Evolutionary conservation across 2,797 vertebrate genomes (phyloP), one percentile per base, ranked within the genome.

Genomic region (Distichodus sexfasciatus): DNA sequence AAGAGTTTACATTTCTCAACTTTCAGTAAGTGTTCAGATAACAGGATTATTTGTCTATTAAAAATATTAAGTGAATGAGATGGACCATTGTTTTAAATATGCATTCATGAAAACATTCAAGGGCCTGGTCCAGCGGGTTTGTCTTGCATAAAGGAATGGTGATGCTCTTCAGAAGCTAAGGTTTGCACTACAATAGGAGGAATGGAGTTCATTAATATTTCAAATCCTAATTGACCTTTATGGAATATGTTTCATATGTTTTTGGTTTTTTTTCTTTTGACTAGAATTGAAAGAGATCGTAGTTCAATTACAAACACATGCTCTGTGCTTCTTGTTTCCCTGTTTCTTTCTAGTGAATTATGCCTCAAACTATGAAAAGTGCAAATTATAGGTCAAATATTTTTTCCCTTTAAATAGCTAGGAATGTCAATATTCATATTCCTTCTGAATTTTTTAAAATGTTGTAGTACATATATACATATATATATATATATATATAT

Each of bases 321-420:
- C 48, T 43, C 36, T 38, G 48, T 19, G 2, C 12, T 62, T 55
- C 19, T 35, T 57, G 36, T 50, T 57, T 58, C 4, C 38, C 12
- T 28, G 10, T 69, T 58, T 64, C 24, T 40, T 29, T 50, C 67
- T 55, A 61, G 41, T 75, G 41, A 61, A 48, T 40, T 54, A 55
- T 55, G 40, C 62, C 31, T 38, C 28, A 28, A 40, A 36, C 57
- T 43, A 15, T 40, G 58, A 21, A 29, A 26, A 2, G 21, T 35
- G 9, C 57, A 38, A 75, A 55, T 48, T 29, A 66, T 4, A 66
- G 43, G 59, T 31, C 41, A 47, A 62, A 62, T 46, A 7, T 12
- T 23, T 33, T 21, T 7, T 23, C 11, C 11, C 10, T 35, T 60
- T 47, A n/a, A n/a, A n/a, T n/a, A n/a, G n/a, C n/a, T n/a, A n/a